Evolutionary conservation across 2,113 vertebrate genomes (phyloP), one percentile per base, ranked within the genome.

Genomic region (Cryptomyrus ogoouensis): DNA sequence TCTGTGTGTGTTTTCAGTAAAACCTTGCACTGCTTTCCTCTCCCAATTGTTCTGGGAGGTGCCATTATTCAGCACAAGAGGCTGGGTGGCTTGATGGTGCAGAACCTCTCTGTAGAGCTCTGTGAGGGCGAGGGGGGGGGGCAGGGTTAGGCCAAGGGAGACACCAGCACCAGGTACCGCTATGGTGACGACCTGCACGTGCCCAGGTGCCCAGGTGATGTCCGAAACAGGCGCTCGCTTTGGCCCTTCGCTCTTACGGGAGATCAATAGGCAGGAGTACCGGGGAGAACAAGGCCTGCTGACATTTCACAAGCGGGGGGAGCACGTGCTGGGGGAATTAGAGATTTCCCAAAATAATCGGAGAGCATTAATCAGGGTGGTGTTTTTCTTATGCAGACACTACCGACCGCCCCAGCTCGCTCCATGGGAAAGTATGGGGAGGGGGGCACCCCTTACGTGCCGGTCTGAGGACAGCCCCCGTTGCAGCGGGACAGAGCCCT

Each of bases 1-100:
- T 47, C 5, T 56, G 53, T 88, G 85, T 88, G 24, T 58, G 10
- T 13, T 31, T 89, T 93, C 90, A 94, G 91, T 94, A 93, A 94
- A 94, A 94, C 46, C 91, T 93, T 93, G 93, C 93, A 94, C 62
- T 92, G 93, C 90, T 90, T 93, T 94, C 93, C 93, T 93, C 92
- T 87, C 91, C 90, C 92, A 95, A 95, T 94, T 94, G 92, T 94
- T 94, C 94, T 92, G 94, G 94, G 94, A 90, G 91, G 87, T 91
- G 91, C 92, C 91, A 91, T 94, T 94, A 92, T 94, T 94, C 44
- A 89, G 89, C 24, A 42, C 17, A 19, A 53, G 52, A 53, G 52
- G 3, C 52, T 5, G 17, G 53, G 17, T 6, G 53, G 19, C 15
- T 5, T 56, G 52, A 56, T 5, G 52, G 52, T 56, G 52, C 17